Base-by-base conservation (phyloP, 2,888 invertebrate genomes). In the Luperina nickerlii region DNA sequence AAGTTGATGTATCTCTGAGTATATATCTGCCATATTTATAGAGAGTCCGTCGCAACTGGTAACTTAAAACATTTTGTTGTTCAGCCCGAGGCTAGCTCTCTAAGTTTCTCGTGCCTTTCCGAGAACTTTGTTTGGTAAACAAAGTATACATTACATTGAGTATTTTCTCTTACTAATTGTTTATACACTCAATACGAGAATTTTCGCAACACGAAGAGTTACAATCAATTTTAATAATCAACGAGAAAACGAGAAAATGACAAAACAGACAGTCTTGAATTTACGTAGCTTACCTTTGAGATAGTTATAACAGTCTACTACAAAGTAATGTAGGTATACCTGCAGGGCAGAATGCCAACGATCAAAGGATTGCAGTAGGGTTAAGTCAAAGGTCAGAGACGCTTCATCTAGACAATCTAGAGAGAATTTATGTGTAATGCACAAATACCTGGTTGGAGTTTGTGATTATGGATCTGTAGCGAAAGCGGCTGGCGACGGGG, bases 401-500 rank as follows among this genome's bases (percentile, higher is more conserved):
- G 86, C 70, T 79, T 81, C 81, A 82, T 85, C 84, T 85, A 82
- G 71, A 82, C 75, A 81, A 79, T 87, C 88, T 82, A 81, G 71
- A 81, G 77, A 82, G 80, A 80, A 81, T 83, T 79, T 85, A 82
- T 81, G 87, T 84, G 84, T 88, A 87, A 76, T 83, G 68, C 57
- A 83, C 78, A 78, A 79, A 84, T 87, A 87, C 82, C 82, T 86
- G 82, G 78, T 63, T 62, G 65, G 75, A 74, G 82, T 79, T 75
- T 76, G 84, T 79, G 87, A 90, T 91, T 91, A 91, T 91, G 88
- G 90, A 90, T 92, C 84, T 93, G 89, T 90, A 93, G 96, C 94
- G 96, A 96, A 96, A 96, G 96, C 95, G 90, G 90, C 89, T 87
- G 83, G 82, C 88, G 90, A 69, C 84, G 86, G 71, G 91, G 95